These are phyloP conservation scores for Zaprionus ornatus DNA, from an alignment of 1,140 invertebrate genomes.

Conservation along the genomic window DNA sequence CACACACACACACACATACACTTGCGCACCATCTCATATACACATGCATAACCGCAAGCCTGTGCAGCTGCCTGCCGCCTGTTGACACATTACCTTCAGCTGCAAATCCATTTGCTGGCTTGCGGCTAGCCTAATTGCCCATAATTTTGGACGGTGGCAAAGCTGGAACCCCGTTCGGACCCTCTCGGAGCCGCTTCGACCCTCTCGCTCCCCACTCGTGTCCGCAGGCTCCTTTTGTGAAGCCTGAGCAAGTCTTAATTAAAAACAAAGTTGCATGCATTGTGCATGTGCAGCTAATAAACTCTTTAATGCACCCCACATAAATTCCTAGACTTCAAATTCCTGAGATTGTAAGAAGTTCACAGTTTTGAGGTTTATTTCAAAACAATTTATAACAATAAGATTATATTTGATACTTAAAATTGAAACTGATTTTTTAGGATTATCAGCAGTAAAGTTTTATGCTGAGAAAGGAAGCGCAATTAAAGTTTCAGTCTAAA, in stretches of 20 bases:
- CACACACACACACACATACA: conserved; percentile 16
- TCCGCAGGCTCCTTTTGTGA: not conserved
- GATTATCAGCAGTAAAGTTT: too few relatives aligned
- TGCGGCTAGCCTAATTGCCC: conserved; percentile 71
- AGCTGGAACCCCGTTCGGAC: not conserved
- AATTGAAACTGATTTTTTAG: too few relatives aligned
- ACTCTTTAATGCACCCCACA: not conserved
- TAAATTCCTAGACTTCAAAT: not conserved
- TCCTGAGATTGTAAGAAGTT: not conserved
- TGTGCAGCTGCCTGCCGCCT: conserved; percentile 55
- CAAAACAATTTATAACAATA: too few relatives aligned
- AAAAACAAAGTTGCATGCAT: conserved; percentile 23
- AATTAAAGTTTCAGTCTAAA: not conserved
- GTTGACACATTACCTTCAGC: conserved; percentile 72
- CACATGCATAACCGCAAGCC: conserved; percentile 55
- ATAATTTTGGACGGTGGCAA: conserved; percentile 59
- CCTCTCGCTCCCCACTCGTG: not conserved
- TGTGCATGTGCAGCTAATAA: conserved; percentile 19
- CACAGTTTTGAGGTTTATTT: too few relatives aligned
- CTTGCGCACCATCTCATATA: conserved; percentile 10
- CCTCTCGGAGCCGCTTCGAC: too few relatives aligned
- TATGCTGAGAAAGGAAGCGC: too few relatives aligned
- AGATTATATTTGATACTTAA: too few relatives aligned
- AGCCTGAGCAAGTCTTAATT: conserved; percentile 28
- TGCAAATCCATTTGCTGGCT: conserved; percentile 53